Evolutionary conservation across 2,797 vertebrate genomes (phyloP).

Genomic region (Gallirallus australis): DNA sequence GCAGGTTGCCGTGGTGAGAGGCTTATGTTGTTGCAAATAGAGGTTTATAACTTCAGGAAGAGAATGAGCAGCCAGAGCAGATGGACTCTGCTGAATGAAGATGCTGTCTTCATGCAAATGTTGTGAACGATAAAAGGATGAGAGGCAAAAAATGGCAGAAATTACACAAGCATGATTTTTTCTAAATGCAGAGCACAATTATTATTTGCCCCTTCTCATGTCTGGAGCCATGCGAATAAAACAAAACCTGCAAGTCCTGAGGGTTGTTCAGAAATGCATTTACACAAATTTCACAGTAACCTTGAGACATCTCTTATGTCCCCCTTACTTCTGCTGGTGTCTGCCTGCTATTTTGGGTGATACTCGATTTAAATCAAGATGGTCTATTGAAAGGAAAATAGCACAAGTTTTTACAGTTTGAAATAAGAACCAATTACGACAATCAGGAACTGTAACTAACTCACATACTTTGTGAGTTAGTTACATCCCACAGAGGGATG

Average conservation of each 20-base stretch:
- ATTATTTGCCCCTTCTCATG: accelerated
- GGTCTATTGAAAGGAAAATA: background rate
- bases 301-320: background rate
- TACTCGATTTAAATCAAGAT: background rate
- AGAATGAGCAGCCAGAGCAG: background rate
- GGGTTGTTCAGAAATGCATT: background rate
- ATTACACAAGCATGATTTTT: background rate
- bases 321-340: background rate
- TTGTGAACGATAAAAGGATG: background rate
- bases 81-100: constrained; percentile 24
- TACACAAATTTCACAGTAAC: background rate
- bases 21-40: constrained; percentile 31
- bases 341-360: background rate
- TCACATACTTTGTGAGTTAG: background rate
- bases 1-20: background rate
- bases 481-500: background rate
- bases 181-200: background rate
- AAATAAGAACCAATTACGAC: constrained; percentile 11
- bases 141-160: background rate
- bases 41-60: constrained; percentile 25
- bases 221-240: background rate
- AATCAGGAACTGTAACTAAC: background rate
- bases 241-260: background rate
- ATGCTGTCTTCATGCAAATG: background rate
- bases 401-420: background rate